phyloP scores from a whole-genome alignment of 1,140 invertebrate species.

The Thrips palmi region DNA sequence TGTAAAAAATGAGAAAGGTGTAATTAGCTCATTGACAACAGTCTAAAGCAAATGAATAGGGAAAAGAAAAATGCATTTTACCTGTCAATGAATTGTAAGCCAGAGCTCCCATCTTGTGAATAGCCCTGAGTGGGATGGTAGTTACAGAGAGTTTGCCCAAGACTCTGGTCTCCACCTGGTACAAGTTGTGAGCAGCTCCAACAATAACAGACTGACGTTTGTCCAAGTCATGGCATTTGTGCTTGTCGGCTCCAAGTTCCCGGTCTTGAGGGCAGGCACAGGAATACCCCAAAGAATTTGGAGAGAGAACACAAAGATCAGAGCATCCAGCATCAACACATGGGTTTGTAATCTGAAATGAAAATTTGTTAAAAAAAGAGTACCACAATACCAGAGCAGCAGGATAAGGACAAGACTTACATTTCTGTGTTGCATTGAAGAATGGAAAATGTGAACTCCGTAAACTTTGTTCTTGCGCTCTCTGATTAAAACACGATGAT shows the following conservation, averaged over 20 bases:
- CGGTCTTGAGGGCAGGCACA: conserved; percentile 69
- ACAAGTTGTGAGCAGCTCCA: conserved; percentile 17
- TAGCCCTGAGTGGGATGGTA: conserved; percentile 10
- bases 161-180: conserved; percentile 21
- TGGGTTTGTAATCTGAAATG: conserved; percentile 34
- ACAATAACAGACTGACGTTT: conserved; percentile 16
- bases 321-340: conserved; percentile 48
- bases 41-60: too few relatives aligned
- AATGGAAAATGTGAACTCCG: conserved; percentile 47
- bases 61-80: too few relatives aligned
- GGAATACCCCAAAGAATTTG: conserved; percentile 24
- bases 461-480: conserved; percentile 31
- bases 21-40: too few relatives aligned
- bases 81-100: conserved; percentile 22
- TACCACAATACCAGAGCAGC: background rate
- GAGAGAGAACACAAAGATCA: conserved; percentile 61
- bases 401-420: conserved; percentile 10
- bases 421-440: conserved; percentile 23
- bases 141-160: conserved; percentile 22
- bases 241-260: conserved; percentile 27
- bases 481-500: conserved; percentile 30
- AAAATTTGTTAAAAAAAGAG: background rate
- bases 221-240: conserved; percentile 24
- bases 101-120: conserved; percentile 15
- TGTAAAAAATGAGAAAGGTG: too few relatives aligned